Evolutionary conservation across 2,113 vertebrate species (phyloP), one percentile per base, ranked within the genome.

Genomic region (Xiphophorus hellerii): DNA sequence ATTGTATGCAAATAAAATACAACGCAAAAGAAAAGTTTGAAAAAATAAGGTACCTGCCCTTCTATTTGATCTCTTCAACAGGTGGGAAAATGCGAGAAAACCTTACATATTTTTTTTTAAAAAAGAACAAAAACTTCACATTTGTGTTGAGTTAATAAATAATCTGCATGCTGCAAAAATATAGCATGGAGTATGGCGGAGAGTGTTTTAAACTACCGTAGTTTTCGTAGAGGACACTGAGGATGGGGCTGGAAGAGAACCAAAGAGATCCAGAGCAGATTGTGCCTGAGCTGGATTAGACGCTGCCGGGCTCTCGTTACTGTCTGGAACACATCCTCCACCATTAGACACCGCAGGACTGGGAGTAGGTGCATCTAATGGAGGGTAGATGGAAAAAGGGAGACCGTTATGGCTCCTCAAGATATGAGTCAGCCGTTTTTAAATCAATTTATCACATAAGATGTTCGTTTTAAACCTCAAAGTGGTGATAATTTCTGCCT

Each of bases 231-330:
- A 92, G 71, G 92, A 91, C 67, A 82, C 69, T 58, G 92, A 86
- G 51, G 68, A 85, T 68, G 88, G 68, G 39, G 85, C 71, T 71
- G 93, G 92, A 80, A 95, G 69, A 0, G 96, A 95, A 7, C 93
- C 95, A 58, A 99, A 97, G 30, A 97, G 95, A 81, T 98, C 97
- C 64, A 98, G 93, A 35, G 96, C 95, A 77, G 95, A 95, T 87
- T 95, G 95, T 31, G 95, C 81, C 94, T 76, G 93, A 91, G 89
- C 92, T 93, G 42, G 94, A 88, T 87, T 79, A 69, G 82, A 73
- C 60, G 72, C 74, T 20, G 69, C 83, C n/a, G 88, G 84, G 80
- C 88, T 90, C 81, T 74, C 54, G 33, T 79, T 84, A 64, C 82
- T 80, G 84, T 84, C 85, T 81, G 80, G 76, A 72, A 69, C 77